phyloP scores from a whole-genome alignment of 2,888 invertebrate species.

The Selenia dentaria region DNA sequence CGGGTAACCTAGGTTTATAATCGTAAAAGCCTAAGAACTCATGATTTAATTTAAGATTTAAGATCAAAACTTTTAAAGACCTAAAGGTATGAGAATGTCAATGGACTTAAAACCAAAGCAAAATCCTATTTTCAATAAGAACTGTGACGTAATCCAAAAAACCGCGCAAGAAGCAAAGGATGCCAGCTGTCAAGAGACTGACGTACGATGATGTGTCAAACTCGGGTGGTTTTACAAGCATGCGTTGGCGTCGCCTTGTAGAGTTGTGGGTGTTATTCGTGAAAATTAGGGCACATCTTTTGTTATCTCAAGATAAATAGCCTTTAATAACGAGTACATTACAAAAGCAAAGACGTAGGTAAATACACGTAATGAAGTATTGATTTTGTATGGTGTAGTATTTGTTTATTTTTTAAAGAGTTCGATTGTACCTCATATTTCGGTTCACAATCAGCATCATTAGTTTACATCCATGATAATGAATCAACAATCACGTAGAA shows the following conservation, averaged over 20 bases:
- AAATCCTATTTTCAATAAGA: too few species aligned
- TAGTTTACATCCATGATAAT: too few species aligned
- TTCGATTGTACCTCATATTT: background rate
- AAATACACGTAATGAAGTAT: slow-evolving; percentile 26
- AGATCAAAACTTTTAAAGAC: too few species aligned
- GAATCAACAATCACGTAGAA: too few species aligned
- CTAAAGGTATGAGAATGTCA: too few species aligned
- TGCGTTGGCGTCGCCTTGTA: slow-evolving; percentile 12
- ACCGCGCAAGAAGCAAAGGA: background rate
- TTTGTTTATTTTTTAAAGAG: slow-evolving; percentile 4
- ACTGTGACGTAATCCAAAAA: too few species aligned
- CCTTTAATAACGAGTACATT: slow-evolving; percentile 5
- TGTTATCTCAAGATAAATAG: slow-evolving; percentile 20
- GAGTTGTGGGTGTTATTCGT: slow-evolving; percentile 14
- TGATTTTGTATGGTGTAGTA: slow-evolving; percentile 10
- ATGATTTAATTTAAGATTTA: too few species aligned
- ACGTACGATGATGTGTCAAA: slow-evolving; percentile 52
- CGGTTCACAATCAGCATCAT: background rate
- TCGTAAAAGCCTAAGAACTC: too few species aligned
- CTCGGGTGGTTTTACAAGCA: slow-evolving; percentile 39
- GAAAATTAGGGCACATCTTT: slow-evolving; percentile 20
- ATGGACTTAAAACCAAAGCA: too few species aligned
- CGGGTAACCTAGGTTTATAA: too few species aligned
- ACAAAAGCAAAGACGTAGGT: slow-evolving; percentile 15
- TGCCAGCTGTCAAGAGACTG: slow-evolving; percentile 46